Conservation (phyloP, 2,113 vertebrate species). For the Myrmophylax atrothorax region DNA sequence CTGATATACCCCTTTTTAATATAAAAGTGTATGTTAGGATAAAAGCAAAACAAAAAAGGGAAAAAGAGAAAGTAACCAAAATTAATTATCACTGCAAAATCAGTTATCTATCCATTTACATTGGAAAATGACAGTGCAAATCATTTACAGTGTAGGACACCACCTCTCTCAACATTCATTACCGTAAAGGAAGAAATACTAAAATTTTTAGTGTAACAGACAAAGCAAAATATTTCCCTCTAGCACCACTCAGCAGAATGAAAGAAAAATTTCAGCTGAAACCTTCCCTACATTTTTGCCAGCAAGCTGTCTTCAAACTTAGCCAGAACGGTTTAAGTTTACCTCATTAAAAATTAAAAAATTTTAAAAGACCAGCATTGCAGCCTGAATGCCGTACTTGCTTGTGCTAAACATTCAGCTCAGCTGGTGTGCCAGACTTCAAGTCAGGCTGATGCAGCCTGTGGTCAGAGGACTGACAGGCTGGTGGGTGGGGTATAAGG, state of each 20-base stretch:
- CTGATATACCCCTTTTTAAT: neutral
- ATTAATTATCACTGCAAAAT: neutral
- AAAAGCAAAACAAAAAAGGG: neutral
- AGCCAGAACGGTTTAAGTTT: neutral
- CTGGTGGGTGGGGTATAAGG: accelerated
- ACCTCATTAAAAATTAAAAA: neutral
- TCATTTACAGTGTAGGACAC: neutral
- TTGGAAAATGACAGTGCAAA: neutral
- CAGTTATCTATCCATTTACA: neutral
- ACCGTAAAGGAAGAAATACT: neutral
- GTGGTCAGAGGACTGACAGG: neutral
- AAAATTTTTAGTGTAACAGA: neutral
- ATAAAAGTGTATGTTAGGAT: neutral
- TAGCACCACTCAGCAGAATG: neutral
- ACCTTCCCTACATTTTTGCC: neutral
- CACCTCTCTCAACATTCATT: neutral
- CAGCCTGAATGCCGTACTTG: neutral
- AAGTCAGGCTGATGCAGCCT: neutral
- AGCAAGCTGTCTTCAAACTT: neutral
- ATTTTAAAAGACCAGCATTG: neutral
- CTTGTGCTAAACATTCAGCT: neutral
- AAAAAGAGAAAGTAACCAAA: neutral
- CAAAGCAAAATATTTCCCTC: neutral
- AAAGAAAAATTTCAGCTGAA: neutral
- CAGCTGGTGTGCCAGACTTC: neutral